These are phyloP conservation scores for Tachystola acroxantha DNA, from an alignment of 2,888 invertebrate species.

Conservation along the genomic window DNA sequence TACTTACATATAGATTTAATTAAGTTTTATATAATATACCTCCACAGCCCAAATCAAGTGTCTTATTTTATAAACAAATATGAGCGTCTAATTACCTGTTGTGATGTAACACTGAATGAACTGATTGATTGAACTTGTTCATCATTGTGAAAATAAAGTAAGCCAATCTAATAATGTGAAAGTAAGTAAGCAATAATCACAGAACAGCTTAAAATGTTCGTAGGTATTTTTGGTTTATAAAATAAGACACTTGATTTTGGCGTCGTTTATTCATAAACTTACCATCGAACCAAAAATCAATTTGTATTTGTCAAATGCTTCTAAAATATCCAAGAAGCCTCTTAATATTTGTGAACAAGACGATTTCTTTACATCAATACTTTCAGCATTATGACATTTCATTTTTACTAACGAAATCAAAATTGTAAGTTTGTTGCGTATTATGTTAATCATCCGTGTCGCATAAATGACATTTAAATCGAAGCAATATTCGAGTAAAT, in stretches of 20 bases:
- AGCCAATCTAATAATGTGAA: no score
- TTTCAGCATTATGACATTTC: not conserved
- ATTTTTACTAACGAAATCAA: not conserved
- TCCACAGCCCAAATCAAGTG: no score
- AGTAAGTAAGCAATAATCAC: not conserved
- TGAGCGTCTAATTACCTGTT: no score
- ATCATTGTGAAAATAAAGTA: not conserved
- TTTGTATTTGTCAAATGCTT: conserved; percentile 10
- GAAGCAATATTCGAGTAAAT: not conserved
- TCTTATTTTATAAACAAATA: no score
- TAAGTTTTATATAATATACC: no score
- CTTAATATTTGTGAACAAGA: conserved; percentile 4
- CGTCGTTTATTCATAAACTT: no score
- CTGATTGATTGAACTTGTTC: no score
- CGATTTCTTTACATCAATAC: not conserved
- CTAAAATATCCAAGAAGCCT: conserved; percentile 10
- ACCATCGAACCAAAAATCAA: conserved; percentile 10
- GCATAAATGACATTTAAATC: not conserved
- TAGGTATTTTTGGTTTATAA: not conserved
- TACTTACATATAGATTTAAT: no score
- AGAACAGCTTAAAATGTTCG: not conserved
- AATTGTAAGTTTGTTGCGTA: not conserved
- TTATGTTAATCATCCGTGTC: not conserved
- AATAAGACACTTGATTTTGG: no score
- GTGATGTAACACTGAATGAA: no score